phyloP scores from a whole-genome alignment of 2,888 invertebrate species.

The Oscheius onirici region DNA sequence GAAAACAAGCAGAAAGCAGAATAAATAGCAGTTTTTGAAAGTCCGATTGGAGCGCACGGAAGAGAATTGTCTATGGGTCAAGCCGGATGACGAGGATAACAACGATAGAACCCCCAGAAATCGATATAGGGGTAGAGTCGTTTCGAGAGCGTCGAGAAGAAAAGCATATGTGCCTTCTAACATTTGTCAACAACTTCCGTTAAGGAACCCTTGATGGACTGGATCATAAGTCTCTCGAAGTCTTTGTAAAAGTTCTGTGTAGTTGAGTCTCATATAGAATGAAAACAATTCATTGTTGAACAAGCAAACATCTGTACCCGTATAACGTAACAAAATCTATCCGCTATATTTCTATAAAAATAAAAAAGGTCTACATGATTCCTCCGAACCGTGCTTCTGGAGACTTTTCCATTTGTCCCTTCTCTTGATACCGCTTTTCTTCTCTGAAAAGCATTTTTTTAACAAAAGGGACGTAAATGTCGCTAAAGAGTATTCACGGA shows the following conservation, averaged over 20 bases:
- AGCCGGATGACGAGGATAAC: not conserved
- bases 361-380: slow-evolving; percentile 35
- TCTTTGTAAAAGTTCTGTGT: too few relatives aligned
- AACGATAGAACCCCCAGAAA: not conserved
- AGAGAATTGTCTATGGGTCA: not conserved
- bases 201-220: too few relatives aligned
- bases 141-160: not conserved
- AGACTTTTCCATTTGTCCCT: slow-evolving; percentile 40
- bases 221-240: too few relatives aligned
- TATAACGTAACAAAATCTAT: slow-evolving; percentile 11
- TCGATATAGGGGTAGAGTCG: too few relatives aligned
- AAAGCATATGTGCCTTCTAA: not conserved
- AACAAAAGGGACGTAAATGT: not conserved
- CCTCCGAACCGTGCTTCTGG: slow-evolving; percentile 57
- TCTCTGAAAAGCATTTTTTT: slow-evolving; percentile 34
- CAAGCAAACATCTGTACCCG: slow-evolving; percentile 6
- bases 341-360: slow-evolving; percentile 1
- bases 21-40: not conserved
- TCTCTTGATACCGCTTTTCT: slow-evolving; percentile 41
- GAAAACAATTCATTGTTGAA: not conserved
- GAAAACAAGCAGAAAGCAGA: too few relatives aligned
- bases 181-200: too few relatives aligned
- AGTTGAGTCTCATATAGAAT: too few relatives aligned
- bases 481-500: too few relatives aligned
- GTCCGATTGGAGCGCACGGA: not conserved